Conservation (phyloP, 2,113 vertebrate genomes). For the Hydrolagus affinis region DNA sequence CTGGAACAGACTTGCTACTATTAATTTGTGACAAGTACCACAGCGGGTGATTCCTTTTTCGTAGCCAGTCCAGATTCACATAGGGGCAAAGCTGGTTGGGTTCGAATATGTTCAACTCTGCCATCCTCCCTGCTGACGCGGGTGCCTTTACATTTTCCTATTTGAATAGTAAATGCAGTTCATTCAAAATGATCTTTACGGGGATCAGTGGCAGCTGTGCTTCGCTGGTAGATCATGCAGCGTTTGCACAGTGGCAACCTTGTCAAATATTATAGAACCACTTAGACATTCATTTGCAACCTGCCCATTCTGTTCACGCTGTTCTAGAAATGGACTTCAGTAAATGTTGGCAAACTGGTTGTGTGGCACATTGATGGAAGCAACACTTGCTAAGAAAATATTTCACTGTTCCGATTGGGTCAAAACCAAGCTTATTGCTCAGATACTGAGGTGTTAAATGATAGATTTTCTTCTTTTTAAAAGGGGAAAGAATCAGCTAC, state of each 20-base stretch:
- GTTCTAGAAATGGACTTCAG: neutral
- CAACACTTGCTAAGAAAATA: neutral
- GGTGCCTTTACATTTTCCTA: neutral
- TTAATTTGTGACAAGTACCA: too few relatives aligned
- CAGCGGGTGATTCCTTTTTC: too few relatives aligned
- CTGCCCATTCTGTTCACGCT: neutral
- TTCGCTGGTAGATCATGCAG: neutral
- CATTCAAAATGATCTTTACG: neutral
- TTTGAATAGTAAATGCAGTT: neutral
- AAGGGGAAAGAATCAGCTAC: neutral
- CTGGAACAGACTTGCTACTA: too few relatives aligned
- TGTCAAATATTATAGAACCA: neutral
- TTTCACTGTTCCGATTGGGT: neutral
- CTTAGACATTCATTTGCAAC: neutral
- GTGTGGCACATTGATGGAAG: neutral
- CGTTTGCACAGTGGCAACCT: neutral
- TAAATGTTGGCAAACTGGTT: neutral
- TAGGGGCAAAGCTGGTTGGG: too few relatives aligned
- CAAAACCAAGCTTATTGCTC: neutral
- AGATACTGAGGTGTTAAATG: neutral
- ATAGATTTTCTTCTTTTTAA: neutral
- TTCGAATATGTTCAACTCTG: too few relatives aligned
- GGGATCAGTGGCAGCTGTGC: neutral
- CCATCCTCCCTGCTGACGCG: neutral
- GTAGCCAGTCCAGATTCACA: too few relatives aligned